phyloP scores from a whole-genome alignment of 2,888 invertebrate genomes.

The Ernsta delagoae region DNA sequence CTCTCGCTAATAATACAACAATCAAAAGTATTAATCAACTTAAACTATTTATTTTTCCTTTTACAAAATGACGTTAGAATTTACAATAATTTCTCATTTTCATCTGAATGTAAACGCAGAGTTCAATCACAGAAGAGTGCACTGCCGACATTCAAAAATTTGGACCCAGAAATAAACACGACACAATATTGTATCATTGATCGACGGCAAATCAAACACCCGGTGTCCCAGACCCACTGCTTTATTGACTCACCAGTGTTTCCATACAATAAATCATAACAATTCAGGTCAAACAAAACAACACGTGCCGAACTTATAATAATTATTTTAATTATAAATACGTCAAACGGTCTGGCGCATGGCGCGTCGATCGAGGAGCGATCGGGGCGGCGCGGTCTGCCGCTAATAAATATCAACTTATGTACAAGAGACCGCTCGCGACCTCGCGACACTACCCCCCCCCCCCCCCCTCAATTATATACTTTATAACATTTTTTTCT shows the following conservation, averaged over 20 bases:
- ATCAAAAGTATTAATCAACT: conserved; percentile 76
- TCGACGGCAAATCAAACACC: conserved; percentile 77
- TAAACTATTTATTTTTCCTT: conserved; percentile 82
- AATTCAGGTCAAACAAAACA: conserved; percentile 84
- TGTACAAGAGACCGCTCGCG: conserved; percentile 79
- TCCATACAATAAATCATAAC: conserved; percentile 84
- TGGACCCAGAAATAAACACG: conserved; percentile 77
- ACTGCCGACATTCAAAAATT: conserved; percentile 61
- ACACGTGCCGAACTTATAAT: conserved; percentile 79
- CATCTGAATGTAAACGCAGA: conserved; percentile 58
- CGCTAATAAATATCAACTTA: conserved; percentile 79
- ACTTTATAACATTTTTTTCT: conserved; percentile 50
- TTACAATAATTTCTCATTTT: conserved; percentile 76
- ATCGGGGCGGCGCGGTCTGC: conserved; percentile 53
- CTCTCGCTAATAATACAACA: conserved; percentile 65
- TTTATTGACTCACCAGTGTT: conserved; percentile 85
- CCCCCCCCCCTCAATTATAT: conserved; percentile 50
- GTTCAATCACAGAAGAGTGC: conserved; percentile 62
- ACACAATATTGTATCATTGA: conserved; percentile 52
- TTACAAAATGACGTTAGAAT: conserved; percentile 80
- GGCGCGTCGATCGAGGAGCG: conserved; percentile 45
- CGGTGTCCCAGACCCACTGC: conserved; percentile 83
- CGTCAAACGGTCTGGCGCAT: conserved; percentile 77
- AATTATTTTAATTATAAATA: conserved; percentile 69
- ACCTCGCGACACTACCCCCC: conserved; percentile 46